Evolutionary conservation across 1,140 invertebrate genomes (phyloP), one percentile per base, ranked within the genome.

Genomic region (Aphelenchoides fujianensis): DNA sequence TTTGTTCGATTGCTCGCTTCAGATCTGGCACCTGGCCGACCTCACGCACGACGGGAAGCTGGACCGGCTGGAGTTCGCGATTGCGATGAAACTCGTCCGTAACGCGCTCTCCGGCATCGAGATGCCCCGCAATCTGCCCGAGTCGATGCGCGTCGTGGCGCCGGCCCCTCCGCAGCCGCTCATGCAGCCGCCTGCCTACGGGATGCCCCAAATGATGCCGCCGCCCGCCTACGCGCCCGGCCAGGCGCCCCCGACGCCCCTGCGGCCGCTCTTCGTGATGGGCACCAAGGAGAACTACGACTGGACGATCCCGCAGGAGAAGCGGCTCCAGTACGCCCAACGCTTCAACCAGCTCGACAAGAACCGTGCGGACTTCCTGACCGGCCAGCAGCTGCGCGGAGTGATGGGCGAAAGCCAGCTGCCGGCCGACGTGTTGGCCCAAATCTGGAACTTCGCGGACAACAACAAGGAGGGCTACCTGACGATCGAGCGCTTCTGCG

Each of bases 401-500:
- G 91, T 98, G 34, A 90, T 99, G 86, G 89, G 97, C n/a, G 92
- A 95, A 83, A 92, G 93, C 28, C 91, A 93, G 68, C 87, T 98
- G 64, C 91, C 94, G 7, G 93, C 97, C 83, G 86, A 88, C 32
- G 89, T 91, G 52, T 87, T 99, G 31, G 96, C 95, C 16, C 91
- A 94, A 86, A 94, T 98, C 76, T 98, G 95, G 95, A 91, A 62
- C 23, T 71, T 85, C 27, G 72, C 82, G 1, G 82, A 84, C 57
- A 74, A 78, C 2, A 83, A 84, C 61, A 84, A 84, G 54, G 83
- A 85, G 48, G 82, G 82, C 2, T 76, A 72, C 52, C 64, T 84
- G n/a, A 72, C 72, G 28, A 80, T 78, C 31, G 83, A 84, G 55
- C 77, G 84, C 61, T 84, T 84, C 69, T 84, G 78, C 28, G 72